Evolutionary conservation across 1,140 invertebrate genomes (phyloP), one percentile per base, ranked within the genome.

Genomic region (Drosophila albomicans): DNA sequence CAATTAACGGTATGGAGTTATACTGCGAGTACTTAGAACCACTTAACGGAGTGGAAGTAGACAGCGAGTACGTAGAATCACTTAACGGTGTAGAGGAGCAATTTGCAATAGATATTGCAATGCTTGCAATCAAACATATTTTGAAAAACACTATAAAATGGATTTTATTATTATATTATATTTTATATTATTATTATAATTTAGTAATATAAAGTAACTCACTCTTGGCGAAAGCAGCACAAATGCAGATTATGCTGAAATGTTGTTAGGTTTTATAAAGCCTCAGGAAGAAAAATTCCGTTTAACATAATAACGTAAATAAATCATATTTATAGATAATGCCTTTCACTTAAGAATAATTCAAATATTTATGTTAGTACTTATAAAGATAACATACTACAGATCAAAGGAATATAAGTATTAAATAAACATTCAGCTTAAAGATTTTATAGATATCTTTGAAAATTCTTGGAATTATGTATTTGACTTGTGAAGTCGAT

Each of bases 141-240:
- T 32, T 56, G 0, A 49, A 8, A 8, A 15, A 20, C 66, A 68
- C 66, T 68, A 8, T 13, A 2, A 38, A 61, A 4, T 11, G 0
- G 7, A 15, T 25, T 4, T 25, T 25, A 25, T 25, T 25, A 64
- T 7, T 15, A 32, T 49, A 43, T 38, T 6, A 25, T 1, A 10
- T 25, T 25, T 25, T 25, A 38, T 20, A 48, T 7, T 7, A 8
- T 38, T 48, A 25, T 32, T 32, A 7, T 16, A 7, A 30, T 7
- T 62, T 8, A 16, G 8, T 35, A 41, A 2, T 45, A 10, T 30
- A 10, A 5, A 45, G 1, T 30, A 1, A 30, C 66, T 51, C n/a
- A 68, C 66, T 68, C 41, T 38, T 58, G 46, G 5, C 43, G 30
- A 5, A 38, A 28, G 1, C 10, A 5, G 8, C 6, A 45, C 8